Conservation (phyloP, 1,140 invertebrate species). For the Nephila pilipes region DNA sequence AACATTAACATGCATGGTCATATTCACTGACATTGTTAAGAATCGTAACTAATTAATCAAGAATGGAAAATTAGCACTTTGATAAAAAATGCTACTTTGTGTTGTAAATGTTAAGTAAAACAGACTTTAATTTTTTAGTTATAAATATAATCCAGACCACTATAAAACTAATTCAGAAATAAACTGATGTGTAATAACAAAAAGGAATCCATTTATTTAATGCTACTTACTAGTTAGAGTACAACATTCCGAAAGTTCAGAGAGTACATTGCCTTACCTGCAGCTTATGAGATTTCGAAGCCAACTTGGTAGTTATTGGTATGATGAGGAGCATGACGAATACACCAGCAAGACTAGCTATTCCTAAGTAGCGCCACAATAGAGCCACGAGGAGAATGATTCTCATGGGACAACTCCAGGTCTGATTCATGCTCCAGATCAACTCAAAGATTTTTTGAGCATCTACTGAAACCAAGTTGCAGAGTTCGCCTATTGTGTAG, state of each 20-base stretch:
- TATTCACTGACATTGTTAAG: no score
- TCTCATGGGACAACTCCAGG: constrained; percentile 76
- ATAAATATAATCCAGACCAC: no score
- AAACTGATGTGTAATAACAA: no score
- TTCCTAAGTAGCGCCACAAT: constrained; percentile 79
- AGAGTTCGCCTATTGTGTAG: constrained; percentile 78
- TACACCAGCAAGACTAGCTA: constrained; percentile 81
- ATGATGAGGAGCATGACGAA: constrained; percentile 82
- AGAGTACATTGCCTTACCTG: neutral
- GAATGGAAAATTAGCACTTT: no score
- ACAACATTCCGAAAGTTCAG: neutral
- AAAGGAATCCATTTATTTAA: no score
- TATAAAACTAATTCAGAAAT: no score
- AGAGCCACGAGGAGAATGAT: constrained; percentile 74
- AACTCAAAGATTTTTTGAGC: constrained; percentile 77
- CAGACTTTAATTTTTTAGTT: no score
- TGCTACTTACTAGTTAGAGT: no score
- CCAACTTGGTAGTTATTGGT: constrained; percentile 82
- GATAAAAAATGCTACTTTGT: no score
- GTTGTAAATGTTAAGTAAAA: no score
- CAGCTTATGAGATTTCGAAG: constrained; percentile 77
- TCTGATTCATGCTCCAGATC: constrained; percentile 33
- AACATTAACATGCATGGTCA: no score
- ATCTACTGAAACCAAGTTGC: constrained; percentile 78
- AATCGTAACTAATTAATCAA: no score